Evolutionary conservation across 2,113 vertebrate genomes (phyloP), one percentile per base, ranked within the genome.

Genomic region (Erythrolamprus reginae): DNA sequence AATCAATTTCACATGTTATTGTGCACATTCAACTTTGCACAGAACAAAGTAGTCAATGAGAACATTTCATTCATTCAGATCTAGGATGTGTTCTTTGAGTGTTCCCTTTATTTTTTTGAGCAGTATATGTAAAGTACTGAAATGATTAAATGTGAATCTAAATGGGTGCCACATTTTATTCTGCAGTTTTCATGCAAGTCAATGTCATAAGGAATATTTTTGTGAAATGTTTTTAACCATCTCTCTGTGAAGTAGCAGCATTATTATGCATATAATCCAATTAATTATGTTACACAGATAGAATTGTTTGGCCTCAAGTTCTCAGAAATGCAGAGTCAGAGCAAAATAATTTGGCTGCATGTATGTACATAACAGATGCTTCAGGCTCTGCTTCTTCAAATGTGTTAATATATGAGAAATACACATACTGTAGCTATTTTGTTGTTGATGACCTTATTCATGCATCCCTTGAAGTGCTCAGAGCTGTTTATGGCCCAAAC

Each of bases 381-480:
- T 84, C 26, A 0, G 42, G 23, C 12, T 84, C 28, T 84, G 83
- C 26, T n/a, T 84, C 83, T 84, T 26, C 83, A 48, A 77, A 48
- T 28, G 47, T 84, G 83, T n/a, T 50, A 84, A 28, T 26, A 17
- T 84, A 84, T 84, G 83, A 50, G 47, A 84, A 50, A 28, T 84
- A 50, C 47, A 84, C 21, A 28, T 8, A 50, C 45, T 61, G 58
- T 88, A 85, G n/a, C 82, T 88, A 23, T 77, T 93, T 93, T 65
- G 90, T 93, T 92, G 88, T 77, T 89, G 90, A 93, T 93, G 83
- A 95, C 84, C 92, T 94, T 92, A 93, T 91, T 53, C 88, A 15
- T 88, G 89, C 93, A 94, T 94, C 90, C 92, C 65, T 56, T 95
- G 90, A 95, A 96, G 92, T 47, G 70, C 83, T 94, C 47, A 51